Base-by-base conservation (phyloP, 2,888 invertebrate species). In the Antitype chi region DNA sequence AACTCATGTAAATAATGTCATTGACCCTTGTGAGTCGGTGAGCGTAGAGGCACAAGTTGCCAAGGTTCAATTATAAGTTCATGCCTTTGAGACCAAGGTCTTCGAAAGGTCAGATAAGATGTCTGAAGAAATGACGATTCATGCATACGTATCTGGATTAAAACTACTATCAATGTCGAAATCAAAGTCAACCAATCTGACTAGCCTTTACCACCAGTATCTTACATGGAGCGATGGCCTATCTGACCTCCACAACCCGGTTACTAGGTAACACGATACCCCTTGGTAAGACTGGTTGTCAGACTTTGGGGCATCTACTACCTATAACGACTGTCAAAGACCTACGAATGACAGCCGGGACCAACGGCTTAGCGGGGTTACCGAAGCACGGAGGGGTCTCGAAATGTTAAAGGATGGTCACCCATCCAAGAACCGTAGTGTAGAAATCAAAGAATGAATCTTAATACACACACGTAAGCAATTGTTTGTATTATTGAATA, bases 51-150 rank as follows among this genome's bases (percentile, higher is more conserved):
- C 66, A 57, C 15, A 82, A 70, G 52, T 72, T 59, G 53, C 66
- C 62, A 70, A 84, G 70, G 80, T 67, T 62, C 63, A 69, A 77
- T 64, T 43, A 47, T 47, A 74, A 82, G 72, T 76, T 69, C 60
- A 64, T 76, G 28, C 63, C 83, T 72, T 81, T 81, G 53, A 62
- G 64, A 79, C 28, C 79, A 85, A 84, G 70, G 85, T 78, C 76
- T 78, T 69, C 13, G 23, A 75, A 78, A 78, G 74, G 74, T 53
- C 55, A 74, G 49, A 66, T 80, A 70, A 80, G 71, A 32, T 70
- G 55, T 73, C 69, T 66, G 17, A 62, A 76, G 69, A 71, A 78
- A 78, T 59, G n/a, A 66, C 59, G 53, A 43, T 52, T 69, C 28
- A 57, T 25, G 63, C 32, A 32, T 53, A 76, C 8, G 20, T 64